These are phyloP conservation scores for Reinhardtius hippoglossoides DNA, from an alignment of 2,113 vertebrate species.

Conservation along the genomic window DNA sequence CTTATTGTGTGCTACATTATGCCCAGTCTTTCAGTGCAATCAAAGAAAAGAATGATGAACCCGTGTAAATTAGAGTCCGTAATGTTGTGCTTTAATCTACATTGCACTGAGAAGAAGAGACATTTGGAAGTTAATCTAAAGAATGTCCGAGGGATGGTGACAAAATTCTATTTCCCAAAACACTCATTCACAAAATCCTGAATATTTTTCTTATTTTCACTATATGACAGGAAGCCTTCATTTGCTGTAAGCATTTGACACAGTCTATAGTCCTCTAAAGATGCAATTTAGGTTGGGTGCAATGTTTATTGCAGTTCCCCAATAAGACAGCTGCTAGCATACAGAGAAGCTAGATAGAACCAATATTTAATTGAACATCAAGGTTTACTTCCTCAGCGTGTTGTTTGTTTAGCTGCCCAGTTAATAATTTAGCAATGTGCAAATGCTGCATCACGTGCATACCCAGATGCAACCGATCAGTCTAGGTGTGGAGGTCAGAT, in stretches of 20 bases:
- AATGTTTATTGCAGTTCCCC: background rate
- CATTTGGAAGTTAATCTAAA: background rate
- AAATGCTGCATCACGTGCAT: slow-evolving; percentile 35
- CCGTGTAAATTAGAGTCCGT: background rate
- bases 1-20: slow-evolving; percentile 53
- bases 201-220: slow-evolving; percentile 9
- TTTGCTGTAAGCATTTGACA: slow-evolving; percentile 3
- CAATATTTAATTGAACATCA: background rate
- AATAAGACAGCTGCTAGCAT: background rate
- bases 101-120: background rate
- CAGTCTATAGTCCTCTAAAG: background rate
- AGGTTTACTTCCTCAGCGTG: background rate
- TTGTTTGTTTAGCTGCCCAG: slow-evolving; percentile 27
- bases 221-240: slow-evolving; percentile 7
- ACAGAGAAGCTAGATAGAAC: background rate
- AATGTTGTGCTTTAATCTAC: slow-evolving; percentile 10
- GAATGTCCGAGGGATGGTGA: background rate
- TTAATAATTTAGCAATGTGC: slow-evolving; percentile 64
- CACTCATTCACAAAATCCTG: background rate
- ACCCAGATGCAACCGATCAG: slow-evolving; percentile 19
- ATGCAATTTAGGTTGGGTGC: background rate
- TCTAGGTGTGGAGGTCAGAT: slow-evolving; percentile 13
- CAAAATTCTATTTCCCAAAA: background rate
- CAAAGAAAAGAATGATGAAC: slow-evolving; percentile 42
- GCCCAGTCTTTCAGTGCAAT: slow-evolving; percentile 48